Evolutionary conservation across 2,113 vertebrate species (phyloP), one percentile per base, ranked within the genome.

Genomic region (Oryzias celebensis): DNA sequence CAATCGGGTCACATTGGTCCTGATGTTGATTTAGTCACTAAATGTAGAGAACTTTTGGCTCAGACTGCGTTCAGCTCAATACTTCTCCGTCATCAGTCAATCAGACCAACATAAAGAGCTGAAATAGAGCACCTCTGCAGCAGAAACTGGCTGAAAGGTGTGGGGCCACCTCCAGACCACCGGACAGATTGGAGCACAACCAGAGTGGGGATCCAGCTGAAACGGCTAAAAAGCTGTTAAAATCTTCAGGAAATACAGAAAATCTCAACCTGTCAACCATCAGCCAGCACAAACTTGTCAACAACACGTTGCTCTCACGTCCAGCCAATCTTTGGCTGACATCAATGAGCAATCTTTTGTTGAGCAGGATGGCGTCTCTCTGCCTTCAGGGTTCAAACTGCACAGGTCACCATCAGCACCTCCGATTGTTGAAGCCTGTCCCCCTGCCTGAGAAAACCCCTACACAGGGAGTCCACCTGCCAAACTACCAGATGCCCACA

Each of bases 301-400:
- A 36, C 36, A 36, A 10, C 10, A 2, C 12, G 36, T 12, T 36
- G 36, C 36, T 36, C 36, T 12, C 2, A 36, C 36, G 10, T 2
- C 36, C 36, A 36, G 36, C 36, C 36, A 36, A 7, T 13, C 36
- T 12, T 36, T 36, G 36, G 7, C 10, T 36, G 36, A 12, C 36
- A 36, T 36, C 36, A 36, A 36, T 65, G 60, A 69, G 55, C 47
- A 10, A 18, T n/a, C 8, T 0, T 18, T 20, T 12, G n/a, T 10
- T 41, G 3, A 53, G 13, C 42, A 4, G 51, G 23, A 46, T 17
- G 24, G 24, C 58, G 2, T 43, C 45, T 56, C 23, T 49, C 43
- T 73, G 75, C 14, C 17, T 52, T 15, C 14, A 20, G 31, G 42
- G 47, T 3, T 28, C 4, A 44, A 69, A 78, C 43, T 78, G 75